Conservation (phyloP, 2,113 vertebrate genomes). For the Otolemur garnettii region DNA sequence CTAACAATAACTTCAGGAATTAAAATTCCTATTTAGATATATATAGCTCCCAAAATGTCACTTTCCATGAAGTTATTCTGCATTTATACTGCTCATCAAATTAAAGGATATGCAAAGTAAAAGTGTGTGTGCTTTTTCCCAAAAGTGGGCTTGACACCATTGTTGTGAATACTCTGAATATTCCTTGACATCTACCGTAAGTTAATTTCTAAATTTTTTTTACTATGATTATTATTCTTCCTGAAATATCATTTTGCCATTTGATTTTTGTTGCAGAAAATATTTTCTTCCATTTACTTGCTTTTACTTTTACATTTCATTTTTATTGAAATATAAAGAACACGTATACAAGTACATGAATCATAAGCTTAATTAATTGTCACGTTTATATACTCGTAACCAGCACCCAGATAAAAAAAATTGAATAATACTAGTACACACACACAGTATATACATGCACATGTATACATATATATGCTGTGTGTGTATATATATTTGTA, state of each 20-base stretch:
- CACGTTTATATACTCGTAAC: background rate
- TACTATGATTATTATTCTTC: background rate
- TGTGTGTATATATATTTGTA: background rate
- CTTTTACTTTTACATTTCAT: background rate
- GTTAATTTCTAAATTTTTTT: background rate
- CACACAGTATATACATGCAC: background rate
- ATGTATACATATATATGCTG: too few species aligned
- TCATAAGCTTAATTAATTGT: background rate
- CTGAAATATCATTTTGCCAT: background rate
- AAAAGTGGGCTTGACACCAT: background rate
- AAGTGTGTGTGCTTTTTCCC: background rate
- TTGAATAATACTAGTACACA: background rate
- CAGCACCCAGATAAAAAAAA: background rate
- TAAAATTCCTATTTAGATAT: background rate
- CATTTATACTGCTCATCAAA: background rate
- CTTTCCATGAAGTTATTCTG: background rate
- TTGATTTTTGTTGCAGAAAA: conserved; percentile 25
- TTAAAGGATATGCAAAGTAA: background rate
- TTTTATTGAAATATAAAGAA: background rate
- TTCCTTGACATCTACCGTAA: background rate
- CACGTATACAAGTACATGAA: background rate
- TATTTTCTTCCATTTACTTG: background rate
- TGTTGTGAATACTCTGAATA: background rate
- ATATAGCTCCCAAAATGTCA: background rate
- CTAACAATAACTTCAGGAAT: background rate